These are phyloP conservation scores for Pollimyrus isidori DNA, from an alignment of 2,113 vertebrate genomes.

Conservation along the genomic window DNA sequence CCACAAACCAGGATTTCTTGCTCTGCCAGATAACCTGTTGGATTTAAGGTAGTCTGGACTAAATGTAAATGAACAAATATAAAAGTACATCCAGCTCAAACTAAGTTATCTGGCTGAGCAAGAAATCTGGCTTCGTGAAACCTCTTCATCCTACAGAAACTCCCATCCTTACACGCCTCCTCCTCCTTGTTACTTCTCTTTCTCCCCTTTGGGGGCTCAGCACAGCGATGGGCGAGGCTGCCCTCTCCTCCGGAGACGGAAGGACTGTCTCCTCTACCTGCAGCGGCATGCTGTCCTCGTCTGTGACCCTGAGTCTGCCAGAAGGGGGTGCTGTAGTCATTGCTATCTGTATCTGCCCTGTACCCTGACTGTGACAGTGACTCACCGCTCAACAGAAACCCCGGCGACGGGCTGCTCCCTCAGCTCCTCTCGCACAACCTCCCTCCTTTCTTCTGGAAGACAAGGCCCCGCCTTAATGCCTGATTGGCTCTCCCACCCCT, in stretches of 20 bases:
- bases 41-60: neutral
- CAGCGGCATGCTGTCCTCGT: slow-evolving; percentile 33
- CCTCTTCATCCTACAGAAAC: neutral
- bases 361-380: neutral
- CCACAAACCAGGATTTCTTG: neutral
- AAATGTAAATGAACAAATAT: neutral
- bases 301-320: slow-evolving; percentile 41
- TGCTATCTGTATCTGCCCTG: neutral
- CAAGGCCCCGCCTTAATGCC: slow-evolving; percentile 55
- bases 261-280: slow-evolving; percentile 32
- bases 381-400: slow-evolving; percentile 42
- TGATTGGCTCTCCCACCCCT: slow-evolving; percentile 52
- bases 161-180: neutral
- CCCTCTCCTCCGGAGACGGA: slow-evolving; percentile 32
- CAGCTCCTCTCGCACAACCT: slow-evolving; percentile 23
- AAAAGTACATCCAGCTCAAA: neutral
- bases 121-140: neutral
- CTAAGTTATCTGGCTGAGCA: neutral
- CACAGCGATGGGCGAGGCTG: slow-evolving; percentile 23
- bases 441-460: slow-evolving; percentile 54
- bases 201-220: slow-evolving; percentile 6
- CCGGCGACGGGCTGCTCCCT: slow-evolving; percentile 33
- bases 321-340: slow-evolving; percentile 5
- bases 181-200: neutral
- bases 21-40: neutral